phyloP scores from a whole-genome alignment of 2,797 vertebrate genomes.

The Petrocephalus schoutedeni region DNA sequence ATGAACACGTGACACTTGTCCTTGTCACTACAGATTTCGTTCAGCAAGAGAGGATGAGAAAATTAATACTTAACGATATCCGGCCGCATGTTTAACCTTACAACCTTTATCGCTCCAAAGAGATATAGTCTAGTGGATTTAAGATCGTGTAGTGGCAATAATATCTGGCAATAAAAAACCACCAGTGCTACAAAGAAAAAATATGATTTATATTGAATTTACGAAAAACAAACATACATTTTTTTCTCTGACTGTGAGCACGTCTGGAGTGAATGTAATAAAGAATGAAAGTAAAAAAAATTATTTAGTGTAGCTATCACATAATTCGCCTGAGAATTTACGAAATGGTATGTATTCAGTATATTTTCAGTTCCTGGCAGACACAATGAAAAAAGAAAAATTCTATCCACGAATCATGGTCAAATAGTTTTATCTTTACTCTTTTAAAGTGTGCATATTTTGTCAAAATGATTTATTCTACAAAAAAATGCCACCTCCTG shows the following conservation, averaged over 20 bases:
- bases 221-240: too few relatives aligned
- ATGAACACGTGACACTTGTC: slow-evolving; percentile 43
- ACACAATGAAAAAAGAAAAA: not conserved
- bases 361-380: not conserved
- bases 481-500: not conserved
- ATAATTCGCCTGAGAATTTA: not conserved
- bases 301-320: not conserved
- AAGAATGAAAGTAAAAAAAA: not conserved
- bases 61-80: slow-evolving; percentile 46
- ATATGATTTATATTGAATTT: not conserved
- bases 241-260: not conserved
- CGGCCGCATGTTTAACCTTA: slow-evolving; percentile 46
- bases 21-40: slow-evolving; percentile 48
- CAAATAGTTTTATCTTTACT: not conserved
- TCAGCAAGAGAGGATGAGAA: slow-evolving; percentile 29
- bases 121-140: not conserved
- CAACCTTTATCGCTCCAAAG: slow-evolving; percentile 25
- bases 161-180: not conserved
- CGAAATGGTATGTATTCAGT: not conserved
- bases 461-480: not conserved
- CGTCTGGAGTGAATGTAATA: not conserved
- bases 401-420: not conserved
- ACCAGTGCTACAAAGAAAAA: not conserved
- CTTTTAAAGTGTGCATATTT: not conserved
- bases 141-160: not conserved